phyloP scores from a whole-genome alignment of 2,113 vertebrate genomes.

The Gymnogyps californianus region DNA sequence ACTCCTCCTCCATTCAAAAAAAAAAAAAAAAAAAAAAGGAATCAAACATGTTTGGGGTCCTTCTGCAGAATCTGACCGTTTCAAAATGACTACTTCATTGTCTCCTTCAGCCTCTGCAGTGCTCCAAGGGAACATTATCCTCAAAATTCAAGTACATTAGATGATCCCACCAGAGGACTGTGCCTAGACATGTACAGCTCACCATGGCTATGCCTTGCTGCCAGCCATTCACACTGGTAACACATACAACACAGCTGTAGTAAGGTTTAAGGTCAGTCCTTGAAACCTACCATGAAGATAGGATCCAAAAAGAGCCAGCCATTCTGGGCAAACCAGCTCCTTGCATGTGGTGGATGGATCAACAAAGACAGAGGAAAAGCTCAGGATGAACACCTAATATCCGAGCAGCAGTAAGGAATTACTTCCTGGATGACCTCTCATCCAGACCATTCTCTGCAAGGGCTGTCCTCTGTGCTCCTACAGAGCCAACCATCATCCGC shows the following conservation, averaged over 20 bases:
- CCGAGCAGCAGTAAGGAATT: neutral
- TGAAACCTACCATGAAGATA: neutral
- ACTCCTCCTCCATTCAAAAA: too few relatives aligned
- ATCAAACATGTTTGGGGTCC: neutral
- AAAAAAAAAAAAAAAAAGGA: neutral
- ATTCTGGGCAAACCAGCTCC: neutral
- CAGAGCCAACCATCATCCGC: neutral
- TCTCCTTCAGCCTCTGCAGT: neutral
- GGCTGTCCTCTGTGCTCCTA: neutral
- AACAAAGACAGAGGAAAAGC: neutral
- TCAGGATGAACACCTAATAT: neutral
- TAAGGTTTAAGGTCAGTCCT: neutral
- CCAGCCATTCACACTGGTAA: neutral
- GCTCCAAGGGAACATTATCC: neutral
- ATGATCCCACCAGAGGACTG: neutral
- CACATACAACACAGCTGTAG: neutral
- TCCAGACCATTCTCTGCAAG: neutral
- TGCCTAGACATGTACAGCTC: neutral
- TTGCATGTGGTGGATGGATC: neutral
- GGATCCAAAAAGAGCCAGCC: neutral
- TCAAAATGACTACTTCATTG: neutral
- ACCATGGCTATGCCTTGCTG: neutral
- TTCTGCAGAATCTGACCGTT: neutral
- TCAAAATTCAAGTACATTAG: neutral
- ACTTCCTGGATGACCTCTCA: neutral